Conservation (phyloP, 2,797 vertebrate genomes). For the Tokudaia muenninki region DNA sequence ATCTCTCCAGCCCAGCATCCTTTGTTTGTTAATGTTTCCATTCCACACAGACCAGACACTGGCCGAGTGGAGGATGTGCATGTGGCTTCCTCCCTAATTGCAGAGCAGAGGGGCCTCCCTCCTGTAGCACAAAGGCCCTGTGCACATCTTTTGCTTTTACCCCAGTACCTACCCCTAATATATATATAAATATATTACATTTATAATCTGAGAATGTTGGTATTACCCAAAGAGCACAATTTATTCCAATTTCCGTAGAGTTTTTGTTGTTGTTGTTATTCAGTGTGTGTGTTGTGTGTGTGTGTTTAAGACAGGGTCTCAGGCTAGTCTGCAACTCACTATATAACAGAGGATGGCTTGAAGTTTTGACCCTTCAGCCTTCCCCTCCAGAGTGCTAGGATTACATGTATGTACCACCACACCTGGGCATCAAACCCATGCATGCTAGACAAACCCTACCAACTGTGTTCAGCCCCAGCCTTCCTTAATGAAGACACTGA, state of each 20-base stretch:
- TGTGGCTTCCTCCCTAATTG: background rate
- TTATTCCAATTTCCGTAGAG: background rate
- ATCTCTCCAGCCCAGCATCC: background rate
- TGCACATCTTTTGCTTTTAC: background rate
- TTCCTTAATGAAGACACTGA: background rate
- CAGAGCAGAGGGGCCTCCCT: background rate
- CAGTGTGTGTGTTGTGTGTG: background rate
- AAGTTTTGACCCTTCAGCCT: background rate
- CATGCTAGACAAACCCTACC: background rate
- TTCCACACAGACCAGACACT: background rate
- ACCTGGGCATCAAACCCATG: background rate
- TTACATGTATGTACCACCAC: background rate
- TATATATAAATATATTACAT: background rate
- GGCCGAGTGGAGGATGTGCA: rapidly evolving
- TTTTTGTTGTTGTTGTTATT: background rate
- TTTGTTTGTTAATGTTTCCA: background rate
- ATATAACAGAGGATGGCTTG: background rate
- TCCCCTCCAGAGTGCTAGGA: background rate
- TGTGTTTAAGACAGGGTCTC: background rate
- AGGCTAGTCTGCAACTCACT: background rate
- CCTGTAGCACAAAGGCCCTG: background rate
- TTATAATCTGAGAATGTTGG: background rate
- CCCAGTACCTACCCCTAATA: too few species aligned
- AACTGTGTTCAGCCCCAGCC: background rate
- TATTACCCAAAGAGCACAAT: background rate